Evolutionary conservation across 1,140 invertebrate genomes (phyloP), one percentile per base, ranked within the genome.

Genomic region (Hycleus phaleratus): DNA sequence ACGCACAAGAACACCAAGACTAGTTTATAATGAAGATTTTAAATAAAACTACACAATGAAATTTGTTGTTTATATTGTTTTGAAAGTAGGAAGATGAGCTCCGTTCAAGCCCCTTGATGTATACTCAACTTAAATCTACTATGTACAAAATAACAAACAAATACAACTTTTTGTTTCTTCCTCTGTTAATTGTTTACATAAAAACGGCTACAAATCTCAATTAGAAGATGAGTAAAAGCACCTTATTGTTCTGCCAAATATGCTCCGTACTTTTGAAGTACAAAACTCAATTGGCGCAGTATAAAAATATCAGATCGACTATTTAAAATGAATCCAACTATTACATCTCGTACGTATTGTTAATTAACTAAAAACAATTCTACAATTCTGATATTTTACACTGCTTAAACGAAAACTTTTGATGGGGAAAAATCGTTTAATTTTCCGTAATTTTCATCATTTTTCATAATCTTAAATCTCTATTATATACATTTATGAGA

Each of bases 1-100:
- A 32, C 32, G 32, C 32, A 32, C 32, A 32, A 32, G 32, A 32
- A 32, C 32, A 32, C 32, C 32, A 32, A 32, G 32, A 32, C 4
- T 32, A 32, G 32, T 32, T 18, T 18, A 18, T 18, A 18, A 18
- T 18, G 18, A 2, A 18, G 18, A 18, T 18, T 18, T 18, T 32
- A 7, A 32, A 5, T 32, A 32, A 32, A 32, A 32, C 32, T 32
- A 32, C 4, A 4, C 4, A 32, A 32, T 7, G 7, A 1, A 5
- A 53, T 53, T 53, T 5, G 44, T 53, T 53, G 46, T 26, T 52
- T 26, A 53, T 53, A 45, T 53, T 53, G 42, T 46, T 32, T 18
- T 53, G 51, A 53, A 53, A 53, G 51, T 53, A 53, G 51, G 51
- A 53, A 53, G 51, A 45, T 53, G 51, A 53, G 51, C 51, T 32